A percentile compares a stretch with the other conserved stretches of the same genome.
phyloP scores from a whole-genome alignment of 2,113 vertebrate species.

The Phylloscopus whistleri region DNA sequence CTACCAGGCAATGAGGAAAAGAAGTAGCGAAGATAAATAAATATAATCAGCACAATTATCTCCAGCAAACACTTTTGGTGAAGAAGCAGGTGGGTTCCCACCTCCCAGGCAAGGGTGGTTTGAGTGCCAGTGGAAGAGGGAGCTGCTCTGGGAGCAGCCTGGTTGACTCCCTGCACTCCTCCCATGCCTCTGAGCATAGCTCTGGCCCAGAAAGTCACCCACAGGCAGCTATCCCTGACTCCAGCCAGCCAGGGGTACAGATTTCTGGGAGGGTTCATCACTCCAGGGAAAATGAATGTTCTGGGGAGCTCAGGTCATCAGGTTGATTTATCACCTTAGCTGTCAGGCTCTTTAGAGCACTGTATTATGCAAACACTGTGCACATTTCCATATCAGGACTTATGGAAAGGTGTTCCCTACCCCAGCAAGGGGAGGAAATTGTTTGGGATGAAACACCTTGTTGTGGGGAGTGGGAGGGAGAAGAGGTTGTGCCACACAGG shows the following conservation, averaged over 20 bases:
- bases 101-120: neutral
- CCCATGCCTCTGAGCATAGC: accelerated
- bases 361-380: neutral
- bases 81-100: neutral
- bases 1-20: neutral
- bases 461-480: neutral
- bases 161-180: neutral
- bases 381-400: neutral
- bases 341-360: neutral
- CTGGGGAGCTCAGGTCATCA: neutral
- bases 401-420: neutral
- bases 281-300: neutral
- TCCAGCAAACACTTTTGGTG: neutral
- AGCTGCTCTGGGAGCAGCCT: neutral
- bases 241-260: neutral
- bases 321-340: neutral
- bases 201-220: neutral
- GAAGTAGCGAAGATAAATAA: neutral
- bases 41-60: neutral
- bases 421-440: neutral
- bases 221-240: neutral
- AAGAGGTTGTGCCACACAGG: neutral
- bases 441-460: neutral
- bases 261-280: neutral
- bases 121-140: neutral